A percentile compares a stretch with the other conserved stretches of the same genome.
Evolutionary conservation across 2,113 vertebrate genomes (phyloP).

Genomic region (Myrmophylax atrothorax): DNA sequence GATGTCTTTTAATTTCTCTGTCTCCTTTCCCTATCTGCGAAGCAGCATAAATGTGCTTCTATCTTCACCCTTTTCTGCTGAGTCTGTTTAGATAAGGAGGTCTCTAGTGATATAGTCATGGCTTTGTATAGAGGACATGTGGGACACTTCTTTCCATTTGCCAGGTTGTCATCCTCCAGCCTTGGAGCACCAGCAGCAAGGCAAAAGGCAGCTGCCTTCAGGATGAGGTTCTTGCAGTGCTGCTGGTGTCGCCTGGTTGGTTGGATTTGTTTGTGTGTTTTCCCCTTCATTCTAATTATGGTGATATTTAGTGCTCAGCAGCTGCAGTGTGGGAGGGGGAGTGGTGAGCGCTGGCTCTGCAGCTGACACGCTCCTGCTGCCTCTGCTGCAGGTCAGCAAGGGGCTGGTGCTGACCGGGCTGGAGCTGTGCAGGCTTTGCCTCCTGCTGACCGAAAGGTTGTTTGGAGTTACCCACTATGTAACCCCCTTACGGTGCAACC

Average conservation of each 20-base stretch:
- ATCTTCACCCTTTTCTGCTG: neutral
- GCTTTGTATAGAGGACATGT: neutral
- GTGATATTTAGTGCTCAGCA: constrained; percentile 33
- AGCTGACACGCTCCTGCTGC: constrained; percentile 1
- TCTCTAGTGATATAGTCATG: neutral
- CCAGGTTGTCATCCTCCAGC: neutral
- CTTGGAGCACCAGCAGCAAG: neutral
- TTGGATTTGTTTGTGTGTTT: constrained; percentile 34
- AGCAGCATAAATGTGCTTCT: neutral
- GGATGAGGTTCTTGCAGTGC: neutral
- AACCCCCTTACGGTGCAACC: neutral
- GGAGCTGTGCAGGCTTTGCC: neutral
- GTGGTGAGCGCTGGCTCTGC: neutral
- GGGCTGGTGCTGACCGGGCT: neutral
- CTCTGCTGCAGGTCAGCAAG: constrained; percentile 27
- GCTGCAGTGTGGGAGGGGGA: constrained; percentile 30
- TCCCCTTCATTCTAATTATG: neutral
- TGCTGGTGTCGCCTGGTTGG: neutral
- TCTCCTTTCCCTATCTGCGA: neutral
- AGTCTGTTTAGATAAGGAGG: neutral
- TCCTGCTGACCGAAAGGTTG: neutral
- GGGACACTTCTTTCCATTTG: neutral
- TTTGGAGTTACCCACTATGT: neutral
- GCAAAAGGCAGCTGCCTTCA: neutral
- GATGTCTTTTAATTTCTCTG: neutral